Conservation (phyloP, 2,888 invertebrate species). For the Microctonus hyperodae region DNA sequence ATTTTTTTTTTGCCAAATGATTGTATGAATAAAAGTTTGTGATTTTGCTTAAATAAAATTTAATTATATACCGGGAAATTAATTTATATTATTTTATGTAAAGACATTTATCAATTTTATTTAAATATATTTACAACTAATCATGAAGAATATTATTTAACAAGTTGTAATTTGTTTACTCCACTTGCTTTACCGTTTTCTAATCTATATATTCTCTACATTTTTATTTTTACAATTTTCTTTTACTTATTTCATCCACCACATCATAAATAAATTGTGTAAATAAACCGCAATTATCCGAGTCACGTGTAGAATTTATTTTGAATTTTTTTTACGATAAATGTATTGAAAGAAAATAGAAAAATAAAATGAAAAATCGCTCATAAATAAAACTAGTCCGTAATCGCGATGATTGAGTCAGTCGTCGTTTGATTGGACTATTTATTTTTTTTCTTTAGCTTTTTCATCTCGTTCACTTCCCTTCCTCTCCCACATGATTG, state of each 20-base stretch:
- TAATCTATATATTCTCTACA: neutral
- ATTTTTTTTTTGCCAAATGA: neutral
- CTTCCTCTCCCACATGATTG: constrained; percentile 11
- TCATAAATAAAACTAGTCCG: constrained; percentile 18
- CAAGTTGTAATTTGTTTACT: neutral
- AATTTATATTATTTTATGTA: no score
- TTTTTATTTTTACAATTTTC: no score
- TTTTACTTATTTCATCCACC: neutral
- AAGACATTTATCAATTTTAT: no score
- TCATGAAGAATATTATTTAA: neutral
- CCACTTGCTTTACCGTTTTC: neutral
- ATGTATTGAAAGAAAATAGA: neutral
- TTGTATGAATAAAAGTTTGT: constrained; percentile 12
- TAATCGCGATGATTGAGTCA: constrained; percentile 34
- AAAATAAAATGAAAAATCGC: neutral
- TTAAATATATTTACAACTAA: no score
- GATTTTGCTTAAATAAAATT: neutral
- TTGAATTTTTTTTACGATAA: neutral
- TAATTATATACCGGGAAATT: no score
- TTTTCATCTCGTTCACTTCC: constrained; percentile 22
- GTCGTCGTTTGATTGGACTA: constrained; percentile 20
- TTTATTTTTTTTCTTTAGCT: constrained; percentile 25
- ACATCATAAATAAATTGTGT: constrained; percentile 24
- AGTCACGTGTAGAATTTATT: constrained; percentile 19
- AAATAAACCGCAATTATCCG: constrained; percentile 27